Evolutionary conservation across 2,888 invertebrate species (phyloP), one percentile per base, ranked within the genome.

Genomic region (Timandra comae): DNA sequence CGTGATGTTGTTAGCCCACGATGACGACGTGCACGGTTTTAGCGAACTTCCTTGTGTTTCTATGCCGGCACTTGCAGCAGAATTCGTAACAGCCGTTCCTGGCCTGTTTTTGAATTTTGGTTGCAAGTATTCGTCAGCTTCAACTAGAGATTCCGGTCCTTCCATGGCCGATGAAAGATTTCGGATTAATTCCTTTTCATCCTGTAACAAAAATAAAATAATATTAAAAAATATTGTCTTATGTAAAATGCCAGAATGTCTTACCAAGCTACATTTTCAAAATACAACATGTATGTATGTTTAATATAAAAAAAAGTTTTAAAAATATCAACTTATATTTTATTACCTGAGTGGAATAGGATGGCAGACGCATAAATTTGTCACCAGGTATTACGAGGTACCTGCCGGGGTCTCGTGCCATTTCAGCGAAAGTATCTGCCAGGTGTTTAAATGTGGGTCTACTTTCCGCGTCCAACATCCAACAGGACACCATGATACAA

Each of bases 381-480:
- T 98, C 98, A 3, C 97, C 97, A 24, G 90, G 91, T 56, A 99
- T 97, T 30, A 94, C 96, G 46, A 99, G 88, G 73, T 98, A 99
- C 26, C 98, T 89, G 9, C 97, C 97, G 2, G 99, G 99, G 81
- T 99, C 98, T 33, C 95, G 88, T 0, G 97, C 94, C 93, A 98
- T 99, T 68, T 97, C 97, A 0, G 95, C 93, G 72, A 99, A 99
- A 29, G 95, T 95, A 32, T 96, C 95, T 0, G 95, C 94, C 27
- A 99, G 86, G 65, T 98, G 95, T 58, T 93, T 93, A 76, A 99
- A 99, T 3, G 93, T 93, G 0, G 99, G 99, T 35, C 99, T 88
- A 52, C 94, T 93, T 54, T 98, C 98, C 0, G 98, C 96, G 62
- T 98, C 97, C 42, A 97, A 77, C 92, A 98, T 95, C 99, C 99